Base-by-base conservation (phyloP, 2,888 invertebrate species). In the Metallyticus violacea region DNA sequence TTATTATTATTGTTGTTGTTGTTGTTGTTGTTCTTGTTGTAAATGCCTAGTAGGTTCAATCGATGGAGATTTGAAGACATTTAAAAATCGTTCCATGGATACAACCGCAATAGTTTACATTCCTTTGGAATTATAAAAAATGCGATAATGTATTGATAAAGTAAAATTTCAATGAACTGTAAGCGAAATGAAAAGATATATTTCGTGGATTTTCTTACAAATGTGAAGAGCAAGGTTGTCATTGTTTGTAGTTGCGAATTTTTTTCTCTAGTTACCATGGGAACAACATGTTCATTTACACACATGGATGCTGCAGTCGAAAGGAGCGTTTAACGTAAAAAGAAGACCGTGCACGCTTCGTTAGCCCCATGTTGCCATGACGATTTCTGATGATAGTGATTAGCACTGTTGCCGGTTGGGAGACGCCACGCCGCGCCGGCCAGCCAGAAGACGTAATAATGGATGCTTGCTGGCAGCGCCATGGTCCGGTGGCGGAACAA, bases 401-500 rank as follows among this genome's bases (percentile, higher is more conserved):
- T 62, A 62, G 40, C 40, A 62, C 15, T 62, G 40, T 62, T 62
- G 40, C 40, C 40, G 40, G 40, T 62, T 62, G 40, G 40, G 15
- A 62, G 40, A 62, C 15, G n/a, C n/a, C n/a, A n/a, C n/a, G n/a
- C n/a, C n/a, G n/a, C n/a, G n/a, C n/a, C n/a, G n/a, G 40, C 40
- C 40, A 22, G 40, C 22, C 22, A 22, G 40, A 9, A 62, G 40
- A 62, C 15, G 3, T 62, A 62, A 62, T 62, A 22, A 62, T 62
- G 40, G 40, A 22, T 62, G 22, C n/a, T n/a, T n/a, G n/a, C n/a
- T n/a, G n/a, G n/a, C 40, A 81, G 81, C 81, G 81, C 81, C 30
- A 81, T 29, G 81, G 81, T 81, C 81, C n/a, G 81, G 25, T 81
- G 30, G 81, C 81, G 81, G 81, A 81, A 81, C 81, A 30, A 81